Base-by-base conservation (phyloP, 2,113 vertebrate species). In the Indri indri region DNA sequence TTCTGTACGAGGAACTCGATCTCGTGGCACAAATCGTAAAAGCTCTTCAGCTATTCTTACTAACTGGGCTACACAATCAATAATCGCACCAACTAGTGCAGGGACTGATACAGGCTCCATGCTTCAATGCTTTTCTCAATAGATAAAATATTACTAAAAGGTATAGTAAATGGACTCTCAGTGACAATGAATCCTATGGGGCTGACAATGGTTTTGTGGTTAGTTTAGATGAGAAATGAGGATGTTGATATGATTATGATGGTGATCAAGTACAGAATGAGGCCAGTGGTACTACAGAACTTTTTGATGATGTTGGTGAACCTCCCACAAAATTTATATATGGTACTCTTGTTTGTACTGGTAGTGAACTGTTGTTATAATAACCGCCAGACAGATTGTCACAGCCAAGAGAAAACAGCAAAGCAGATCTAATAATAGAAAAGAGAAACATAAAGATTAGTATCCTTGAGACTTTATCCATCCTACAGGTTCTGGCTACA, bases 401-500 rank as follows among this genome's bases (percentile, higher is more conserved):
- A 93, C 87, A 86, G 16, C 47, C 79, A 89, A 89, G 92, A 90
- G 37, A 90, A 90, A 91, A 88, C 81, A 96, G 93, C 85, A 95
- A 95, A 93, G 89, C 71, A 94, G 91, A 95, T 88, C 94, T 98
- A 95, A 93, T 88, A 88, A 97, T 57, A 94, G 32, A 97, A 97
- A 93, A 95, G 40, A 94, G 6, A 97, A 96, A 95, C 42, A 94
- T 30, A 71, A 92, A 84, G 1, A 90, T 97, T 90, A 97, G 82
- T 79, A 92, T 95, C 45, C 20, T 88, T 94, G 61, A 92, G 6
- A 1, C n/a, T 92, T 97, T 90, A 84, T 79, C 50, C 14, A 95
- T 84, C n/a, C 14, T 81, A 74, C 16, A 92, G 45, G 34, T 84
- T 80, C 74, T 86, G 47, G 65, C 57, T 91, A 81, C 17, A 85